Evolutionary conservation across 2,113 vertebrate species (phyloP).

Genomic region (Crypturellus undulatus): DNA sequence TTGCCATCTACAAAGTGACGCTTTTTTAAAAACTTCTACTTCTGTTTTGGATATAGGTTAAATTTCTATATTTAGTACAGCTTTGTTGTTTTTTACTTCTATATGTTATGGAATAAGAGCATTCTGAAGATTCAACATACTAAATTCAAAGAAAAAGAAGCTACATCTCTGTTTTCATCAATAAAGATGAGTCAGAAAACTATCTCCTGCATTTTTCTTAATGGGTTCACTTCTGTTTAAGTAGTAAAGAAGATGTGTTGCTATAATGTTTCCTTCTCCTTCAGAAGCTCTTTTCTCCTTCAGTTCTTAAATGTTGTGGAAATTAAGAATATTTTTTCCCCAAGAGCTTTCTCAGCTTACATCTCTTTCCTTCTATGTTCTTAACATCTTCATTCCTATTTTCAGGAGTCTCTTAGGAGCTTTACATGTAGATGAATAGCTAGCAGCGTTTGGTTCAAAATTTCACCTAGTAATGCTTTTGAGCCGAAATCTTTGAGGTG

Average conservation of each 20-base stretch:
- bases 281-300: background rate
- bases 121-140: background rate
- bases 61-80: background rate
- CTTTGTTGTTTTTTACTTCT: background rate
- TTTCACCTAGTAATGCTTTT: background rate
- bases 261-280: background rate
- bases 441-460: background rate
- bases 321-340: background rate
- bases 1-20: background rate
- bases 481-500: background rate
- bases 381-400: background rate
- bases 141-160: background rate
- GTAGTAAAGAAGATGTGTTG: background rate
- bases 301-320: background rate
- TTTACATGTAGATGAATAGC: background rate
- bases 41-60: background rate
- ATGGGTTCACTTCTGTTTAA: background rate
- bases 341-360: background rate
- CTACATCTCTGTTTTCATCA: background rate
- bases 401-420: background rate
- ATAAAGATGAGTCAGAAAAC: background rate
- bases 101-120: background rate
- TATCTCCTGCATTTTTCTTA: background rate
- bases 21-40: background rate
- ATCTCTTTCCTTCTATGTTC: background rate